A percentile compares a stretch with the other conserved stretches of the same genome.
Evolutionary conservation across 2,797 vertebrate species (phyloP).

Genomic region (Falco biarmicus): DNA sequence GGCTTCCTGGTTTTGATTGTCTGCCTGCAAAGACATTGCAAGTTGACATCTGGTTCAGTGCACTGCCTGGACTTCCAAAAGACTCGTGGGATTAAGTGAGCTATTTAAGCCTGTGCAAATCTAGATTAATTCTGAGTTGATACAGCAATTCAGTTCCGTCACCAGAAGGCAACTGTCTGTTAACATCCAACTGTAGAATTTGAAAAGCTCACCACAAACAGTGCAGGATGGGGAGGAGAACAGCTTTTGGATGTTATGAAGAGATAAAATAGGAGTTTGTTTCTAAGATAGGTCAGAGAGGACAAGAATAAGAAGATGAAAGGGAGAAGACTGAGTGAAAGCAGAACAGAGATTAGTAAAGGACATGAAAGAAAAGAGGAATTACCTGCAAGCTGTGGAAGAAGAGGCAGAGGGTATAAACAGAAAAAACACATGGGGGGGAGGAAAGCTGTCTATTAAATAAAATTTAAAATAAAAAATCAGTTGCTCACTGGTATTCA

Average conservation of each 20-base stretch:
- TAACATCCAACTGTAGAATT: neutral
- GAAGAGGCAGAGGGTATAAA: neutral
- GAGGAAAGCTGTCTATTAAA: neutral
- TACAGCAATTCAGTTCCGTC: neutral
- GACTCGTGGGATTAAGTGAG: neutral
- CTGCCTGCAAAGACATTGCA: neutral
- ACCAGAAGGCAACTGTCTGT: neutral
- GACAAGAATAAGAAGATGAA: constrained; percentile 10
- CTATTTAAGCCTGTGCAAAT: neutral
- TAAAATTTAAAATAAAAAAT: neutral
- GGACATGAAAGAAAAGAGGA: neutral
- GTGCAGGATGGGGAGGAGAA: neutral
- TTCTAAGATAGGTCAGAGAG: neutral
- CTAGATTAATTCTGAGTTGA: neutral
- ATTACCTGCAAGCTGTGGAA: neutral
- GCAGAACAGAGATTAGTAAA: neutral
- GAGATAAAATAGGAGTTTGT: neutral
- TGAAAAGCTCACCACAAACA: neutral
- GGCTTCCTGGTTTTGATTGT: neutral
- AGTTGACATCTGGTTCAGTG: neutral
- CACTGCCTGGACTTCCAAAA: neutral
- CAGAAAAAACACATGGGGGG: neutral
- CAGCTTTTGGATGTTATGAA: neutral
- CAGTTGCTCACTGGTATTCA: neutral
- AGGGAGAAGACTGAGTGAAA: constrained; percentile 32